phyloP scores from a whole-genome alignment of 2,113 vertebrate genomes.

The Megaceryle torquata region DNA sequence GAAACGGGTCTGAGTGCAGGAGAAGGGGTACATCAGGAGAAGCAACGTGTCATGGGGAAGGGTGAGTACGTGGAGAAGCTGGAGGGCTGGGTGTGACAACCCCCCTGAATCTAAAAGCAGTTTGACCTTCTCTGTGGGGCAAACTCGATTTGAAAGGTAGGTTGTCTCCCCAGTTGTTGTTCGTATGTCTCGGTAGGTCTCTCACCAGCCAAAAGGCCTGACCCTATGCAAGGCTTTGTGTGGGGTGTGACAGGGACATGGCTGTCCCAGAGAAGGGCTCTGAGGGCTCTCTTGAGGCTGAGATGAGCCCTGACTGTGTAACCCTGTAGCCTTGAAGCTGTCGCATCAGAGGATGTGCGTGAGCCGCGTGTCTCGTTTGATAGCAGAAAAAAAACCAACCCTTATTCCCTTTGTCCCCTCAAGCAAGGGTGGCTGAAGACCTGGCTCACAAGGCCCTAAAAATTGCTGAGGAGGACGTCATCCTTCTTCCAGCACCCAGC shows the following conservation, averaged over 20 bases:
- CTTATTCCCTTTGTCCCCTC: neutral
- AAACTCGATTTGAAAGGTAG: rapidly evolving
- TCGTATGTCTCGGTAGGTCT: rapidly evolving
- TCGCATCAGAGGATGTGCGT: rapidly evolving
- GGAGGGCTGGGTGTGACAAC: neutral
- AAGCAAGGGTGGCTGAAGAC: neutral
- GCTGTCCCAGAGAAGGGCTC: neutral
- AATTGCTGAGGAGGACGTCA: neutral
- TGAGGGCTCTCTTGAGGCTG: neutral
- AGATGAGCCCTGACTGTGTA: neutral
- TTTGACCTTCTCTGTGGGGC: neutral
- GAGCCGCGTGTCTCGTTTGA: rapidly evolving
- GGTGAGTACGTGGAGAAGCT: rapidly evolving
- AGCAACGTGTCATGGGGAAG: neutral
- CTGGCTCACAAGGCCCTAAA: neutral
- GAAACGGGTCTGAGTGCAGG: neutral
- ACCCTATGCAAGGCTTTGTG: rapidly evolving
- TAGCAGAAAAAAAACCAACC: neutral
- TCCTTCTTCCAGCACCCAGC: neutral
- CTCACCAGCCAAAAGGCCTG: neutral
- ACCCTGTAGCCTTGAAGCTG: neutral
- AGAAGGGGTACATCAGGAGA: rapidly evolving
- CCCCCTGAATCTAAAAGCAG: neutral
- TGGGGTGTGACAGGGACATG: neutral
- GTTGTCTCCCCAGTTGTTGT: rapidly evolving